phyloP scores from a whole-genome alignment of 2,888 invertebrate species.

The Apodemia duryi region DNA sequence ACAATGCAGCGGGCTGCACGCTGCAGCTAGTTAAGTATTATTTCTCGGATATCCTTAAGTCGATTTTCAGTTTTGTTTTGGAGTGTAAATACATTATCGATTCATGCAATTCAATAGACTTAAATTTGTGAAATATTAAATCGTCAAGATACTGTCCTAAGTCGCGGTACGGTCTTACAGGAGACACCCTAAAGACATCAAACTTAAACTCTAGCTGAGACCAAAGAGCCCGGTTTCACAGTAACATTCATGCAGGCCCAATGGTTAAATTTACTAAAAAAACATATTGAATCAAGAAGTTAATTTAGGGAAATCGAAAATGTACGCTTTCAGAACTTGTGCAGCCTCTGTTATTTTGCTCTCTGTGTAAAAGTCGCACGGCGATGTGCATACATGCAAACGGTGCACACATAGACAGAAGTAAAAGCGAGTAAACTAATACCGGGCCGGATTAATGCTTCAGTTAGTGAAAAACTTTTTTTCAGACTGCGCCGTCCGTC shows the following conservation, averaged over 20 bases:
- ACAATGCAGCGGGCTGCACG: no score
- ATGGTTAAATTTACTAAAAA: no score
- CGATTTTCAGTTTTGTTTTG: no score
- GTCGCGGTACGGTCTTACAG: no score
- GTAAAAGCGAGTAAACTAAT: constrained; percentile 78
- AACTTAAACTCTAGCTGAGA: no score
- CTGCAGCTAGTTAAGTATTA: no score
- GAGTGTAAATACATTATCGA: no score
- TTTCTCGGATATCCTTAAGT: no score
- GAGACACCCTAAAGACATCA: no score
- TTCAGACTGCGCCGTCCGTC: constrained; percentile 75
- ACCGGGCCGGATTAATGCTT: constrained; percentile 79
- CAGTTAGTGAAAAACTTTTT: constrained; percentile 80
- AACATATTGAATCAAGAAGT: constrained; percentile 35
- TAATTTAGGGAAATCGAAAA: constrained; percentile 36
- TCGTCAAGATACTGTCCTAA: not conserved
- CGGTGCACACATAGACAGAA: constrained; percentile 54
- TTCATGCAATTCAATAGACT: no score
- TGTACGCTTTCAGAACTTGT: constrained; percentile 33
- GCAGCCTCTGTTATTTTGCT: constrained; percentile 47
- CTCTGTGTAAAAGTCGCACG: constrained; percentile 72
- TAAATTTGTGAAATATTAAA: constrained; percentile 23
- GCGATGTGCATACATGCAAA: constrained; percentile 57
- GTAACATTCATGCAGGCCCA: no score
- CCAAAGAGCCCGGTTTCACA: no score